phyloP scores from a whole-genome alignment of 35 echinoderm and acorn worm genomes.

The Strongylocentrotus purpuratus region DNA sequence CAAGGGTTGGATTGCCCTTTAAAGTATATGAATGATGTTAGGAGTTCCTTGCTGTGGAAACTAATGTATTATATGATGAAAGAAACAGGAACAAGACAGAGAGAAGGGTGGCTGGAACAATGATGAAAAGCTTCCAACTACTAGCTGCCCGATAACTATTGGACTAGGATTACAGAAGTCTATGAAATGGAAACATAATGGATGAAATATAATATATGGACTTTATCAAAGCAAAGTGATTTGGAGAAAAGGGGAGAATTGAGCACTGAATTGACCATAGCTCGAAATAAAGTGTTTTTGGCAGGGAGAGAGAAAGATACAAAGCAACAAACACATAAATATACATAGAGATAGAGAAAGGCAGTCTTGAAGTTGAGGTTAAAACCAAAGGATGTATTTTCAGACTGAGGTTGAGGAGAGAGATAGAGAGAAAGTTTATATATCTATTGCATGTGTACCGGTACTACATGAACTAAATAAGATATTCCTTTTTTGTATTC shows the following conservation, averaged over 20 bases:
- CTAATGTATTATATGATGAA: not conserved
- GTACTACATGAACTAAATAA: too few species aligned
- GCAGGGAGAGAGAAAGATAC: not conserved
- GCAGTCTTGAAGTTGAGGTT: too few species aligned
- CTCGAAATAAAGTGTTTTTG: not conserved
- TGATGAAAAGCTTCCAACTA: not conserved
- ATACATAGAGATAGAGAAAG: too few species aligned
- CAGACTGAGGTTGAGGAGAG: too few species aligned
- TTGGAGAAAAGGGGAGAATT: not conserved
- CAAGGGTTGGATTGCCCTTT: too few species aligned
- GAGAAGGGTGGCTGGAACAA: not conserved
- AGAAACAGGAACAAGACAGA: not conserved
- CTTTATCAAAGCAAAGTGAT: not conserved
- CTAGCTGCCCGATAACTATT: not conserved
- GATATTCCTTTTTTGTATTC: too few species aligned
- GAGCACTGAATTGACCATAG: not conserved
- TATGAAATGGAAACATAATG: not conserved
- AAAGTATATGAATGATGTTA: too few species aligned
- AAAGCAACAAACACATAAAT: not conserved
- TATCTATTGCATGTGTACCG: too few species aligned
- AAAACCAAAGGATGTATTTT: too few species aligned
- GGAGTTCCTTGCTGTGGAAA: not conserved
- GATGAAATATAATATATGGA: not conserved
- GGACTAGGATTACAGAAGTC: not conserved
- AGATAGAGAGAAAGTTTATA: too few species aligned